A percentile compares a stretch with the other conserved stretches of the same genome.
Evolutionary conservation across 2,888 invertebrate species (phyloP).

Genomic region (Acrobasis consociella): DNA sequence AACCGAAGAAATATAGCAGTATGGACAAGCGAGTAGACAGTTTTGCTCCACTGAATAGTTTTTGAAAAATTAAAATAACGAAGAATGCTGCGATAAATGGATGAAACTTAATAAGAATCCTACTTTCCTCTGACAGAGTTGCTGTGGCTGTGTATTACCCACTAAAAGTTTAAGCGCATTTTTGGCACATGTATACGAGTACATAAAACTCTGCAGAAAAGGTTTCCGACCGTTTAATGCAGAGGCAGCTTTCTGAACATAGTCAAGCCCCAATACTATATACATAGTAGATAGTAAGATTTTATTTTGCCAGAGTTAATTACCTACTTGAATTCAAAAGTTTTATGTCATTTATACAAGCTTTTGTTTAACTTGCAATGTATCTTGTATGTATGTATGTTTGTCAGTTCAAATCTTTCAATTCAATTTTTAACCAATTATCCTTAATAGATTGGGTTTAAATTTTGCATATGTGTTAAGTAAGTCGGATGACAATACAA

Average conservation of each 20-base stretch:
- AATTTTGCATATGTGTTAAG: too few species aligned
- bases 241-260: constrained; percentile 48
- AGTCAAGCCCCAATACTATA: constrained; percentile 32
- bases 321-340: background rate
- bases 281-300: background rate
- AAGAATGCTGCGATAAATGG: too few species aligned
- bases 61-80: too few species aligned
- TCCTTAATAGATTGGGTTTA: too few species aligned
- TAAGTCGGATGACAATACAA: too few species aligned
- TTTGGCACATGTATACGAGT: constrained; percentile 45
- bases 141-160: constrained; percentile 22
- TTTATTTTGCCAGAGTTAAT: background rate
- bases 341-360: background rate
- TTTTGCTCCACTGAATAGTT: too few species aligned
- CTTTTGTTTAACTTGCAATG: too few species aligned
- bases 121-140: constrained; percentile 24
- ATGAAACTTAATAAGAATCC: background rate
- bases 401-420: too few species aligned
- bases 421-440: too few species aligned
- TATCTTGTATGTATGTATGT: too few species aligned
- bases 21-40: too few species aligned
- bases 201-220: constrained; percentile 38
- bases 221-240: constrained; percentile 48
- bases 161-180: constrained; percentile 47
- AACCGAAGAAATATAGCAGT: too few species aligned